Percentiles rank a stretch among this genome's conserved stretches.
These are phyloP conservation scores for Conus betulinus DNA, from an alignment of 1,140 invertebrate genomes.

Conservation along the genomic window DNA sequence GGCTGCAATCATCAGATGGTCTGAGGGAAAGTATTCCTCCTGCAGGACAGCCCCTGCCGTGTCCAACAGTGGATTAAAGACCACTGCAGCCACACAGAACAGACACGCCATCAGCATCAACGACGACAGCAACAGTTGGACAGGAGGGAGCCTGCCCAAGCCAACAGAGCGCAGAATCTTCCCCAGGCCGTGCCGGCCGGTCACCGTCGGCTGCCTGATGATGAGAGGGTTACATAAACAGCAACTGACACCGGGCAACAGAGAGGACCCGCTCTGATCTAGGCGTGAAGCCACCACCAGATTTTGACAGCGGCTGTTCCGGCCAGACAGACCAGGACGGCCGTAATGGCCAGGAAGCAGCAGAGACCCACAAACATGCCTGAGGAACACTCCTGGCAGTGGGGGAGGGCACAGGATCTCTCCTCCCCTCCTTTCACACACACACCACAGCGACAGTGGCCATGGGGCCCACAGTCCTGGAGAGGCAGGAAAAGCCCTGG, in stretches of 20 bases:
- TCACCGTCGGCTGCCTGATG: conserved; percentile 19
- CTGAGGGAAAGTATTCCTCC: conserved; percentile 67
- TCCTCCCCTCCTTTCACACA: conserved; percentile 59
- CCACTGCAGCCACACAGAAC: conserved; percentile 1
- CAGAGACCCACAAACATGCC: conserved; percentile 40
- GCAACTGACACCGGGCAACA: conserved; percentile 57
- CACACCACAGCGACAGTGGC: conserved; percentile 62
- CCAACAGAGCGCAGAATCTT: conserved; percentile 48
- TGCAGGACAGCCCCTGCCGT: conserved; percentile 51
- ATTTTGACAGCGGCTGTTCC: conserved; percentile 50
- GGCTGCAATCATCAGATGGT: conserved; percentile 62
- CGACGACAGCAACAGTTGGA: conserved; percentile 47
- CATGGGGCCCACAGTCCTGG: conserved; percentile 64
- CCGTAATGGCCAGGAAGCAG: conserved; percentile 37
- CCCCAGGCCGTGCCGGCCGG: conserved; percentile 37
- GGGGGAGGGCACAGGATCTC: conserved; percentile 55
- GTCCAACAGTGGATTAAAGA: conserved; percentile 48
- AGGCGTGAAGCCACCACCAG: conserved; percentile 49
- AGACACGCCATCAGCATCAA: conserved; percentile 38
- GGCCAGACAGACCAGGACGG: conserved; percentile 50
- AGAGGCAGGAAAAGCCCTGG: conserved; percentile 59
- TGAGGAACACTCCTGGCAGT: conserved; percentile 59
- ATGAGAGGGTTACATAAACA: conserved; percentile 61
- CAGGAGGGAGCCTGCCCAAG: conserved; percentile 55
- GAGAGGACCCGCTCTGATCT: conserved; percentile 45